Base-by-base conservation (phyloP, 37 sponge, comb jelly and placozoan genomes). In the Theonella swinhoei region DNA sequence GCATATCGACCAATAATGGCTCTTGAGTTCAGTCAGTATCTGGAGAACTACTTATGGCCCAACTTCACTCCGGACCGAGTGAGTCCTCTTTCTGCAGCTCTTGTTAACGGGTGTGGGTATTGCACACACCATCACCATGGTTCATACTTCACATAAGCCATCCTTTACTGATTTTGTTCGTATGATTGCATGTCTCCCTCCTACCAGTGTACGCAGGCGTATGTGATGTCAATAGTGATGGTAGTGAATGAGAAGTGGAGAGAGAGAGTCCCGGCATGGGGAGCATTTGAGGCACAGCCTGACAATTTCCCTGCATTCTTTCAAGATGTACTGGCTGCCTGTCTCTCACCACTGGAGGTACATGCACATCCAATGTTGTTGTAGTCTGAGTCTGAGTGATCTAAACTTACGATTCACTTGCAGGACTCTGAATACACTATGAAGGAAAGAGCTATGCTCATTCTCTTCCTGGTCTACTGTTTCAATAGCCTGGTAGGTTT, bases 201-300 rank as follows among this genome's bases (percentile, higher is more conserved):
- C 34, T 17, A 17, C 0, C 72, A 84, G 82, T 59, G 66, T 22
- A 64, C 88, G 41, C 76, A 62, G 0, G 82, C 91, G 20, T 87
- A 94, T 78, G 31, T 98, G 64, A 94, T 98, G 91, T 94, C 94
- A 0, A 92, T 98, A 62, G 93, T 85, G 8, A 80, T 96, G 59
- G 94, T 98, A 89, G 91, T 98, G 34, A 98, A 98, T 70, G 99
- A 98, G 89, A 98, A 98, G 81, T 94, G 92, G 78, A 80, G 93
- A n/a, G 94, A 98, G 81, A 77, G 91, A 29, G 93, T 98, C 1
- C 89, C 92, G 8, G 86, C 92, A 0, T 98, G 99, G 99, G 72
- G 86, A 77, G 63, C 71, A 11, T 94, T 94, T 63, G 58, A 34
- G 33, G 70, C 71, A 9, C 3, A 22, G 5, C 89, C 95, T 17